Evolutionary conservation across 2,888 invertebrate species (phyloP), one percentile per base, ranked within the genome.

Genomic region (Omphaloscelis lunosa): DNA sequence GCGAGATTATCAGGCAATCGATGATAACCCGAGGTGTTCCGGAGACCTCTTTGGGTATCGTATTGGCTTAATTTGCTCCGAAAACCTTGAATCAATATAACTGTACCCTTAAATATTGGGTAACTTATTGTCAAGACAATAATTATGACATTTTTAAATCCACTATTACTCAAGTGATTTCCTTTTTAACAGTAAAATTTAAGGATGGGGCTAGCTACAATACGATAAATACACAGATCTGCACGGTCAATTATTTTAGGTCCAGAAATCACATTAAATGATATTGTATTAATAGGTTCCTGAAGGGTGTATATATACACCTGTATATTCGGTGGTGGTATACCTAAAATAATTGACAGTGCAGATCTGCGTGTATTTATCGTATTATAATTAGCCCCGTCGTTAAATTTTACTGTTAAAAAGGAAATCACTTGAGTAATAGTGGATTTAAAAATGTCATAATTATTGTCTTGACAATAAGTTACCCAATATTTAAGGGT

Each of bases 1-100:
- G 87, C 77, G 72, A 85, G 29, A 74, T 88, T n/a, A 80, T 89
- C 86, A 74, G 86, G 86, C 61, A 86, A 39, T 45, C 83, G n/a
- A 39, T 86, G 58, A 23, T 84, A 58, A 72, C 61, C 1, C 72
- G 66, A 3, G 77, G 73, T 4, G 39, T 85, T 11, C 72, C 83
- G 17, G 11, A 58, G 51, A 66, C 34, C 6, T 80, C 82, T 11
- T 34, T 85, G n/a, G 65, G 82, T 11, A 79, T 89, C 34, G 39
- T 88, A 17, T 74, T 88, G 76, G 74, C 84, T 2, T 86, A 87
- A 0, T 81, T 88, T 29, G 66, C 82, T 23, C 5, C 39, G 34
- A 81, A 82, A 12, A 88, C 86, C 3, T 68, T 65, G 1, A 65
- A 65, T 2, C 45, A 65, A 29, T 66, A 48, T 29, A 66, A 27